Conservation (phyloP, 1,140 invertebrate species). For the Bicyclus anynana region DNA sequence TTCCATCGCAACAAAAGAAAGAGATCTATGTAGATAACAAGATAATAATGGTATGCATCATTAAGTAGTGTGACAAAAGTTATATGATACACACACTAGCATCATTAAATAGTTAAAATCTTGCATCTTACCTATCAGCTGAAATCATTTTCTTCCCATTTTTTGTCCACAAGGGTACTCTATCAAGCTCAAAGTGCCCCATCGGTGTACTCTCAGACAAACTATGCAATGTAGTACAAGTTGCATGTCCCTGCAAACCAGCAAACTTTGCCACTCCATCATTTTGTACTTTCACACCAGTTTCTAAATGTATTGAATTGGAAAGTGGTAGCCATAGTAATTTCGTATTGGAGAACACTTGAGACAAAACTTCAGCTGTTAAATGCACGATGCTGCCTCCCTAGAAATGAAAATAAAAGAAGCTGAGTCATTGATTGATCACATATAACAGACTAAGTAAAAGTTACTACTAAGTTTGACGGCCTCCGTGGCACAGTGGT, state of each 20-base stretch:
- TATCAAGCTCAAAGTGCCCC: conserved; percentile 83
- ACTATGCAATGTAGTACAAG: conserved; percentile 55
- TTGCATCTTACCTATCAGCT: conserved; percentile 69
- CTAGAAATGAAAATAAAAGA: conserved; percentile 36
- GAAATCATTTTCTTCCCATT: conserved; percentile 83
- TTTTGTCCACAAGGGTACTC: conserved; percentile 84
- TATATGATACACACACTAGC: too few species aligned
- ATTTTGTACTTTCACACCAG: conserved; percentile 51
- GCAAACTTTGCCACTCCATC: conserved; percentile 60
- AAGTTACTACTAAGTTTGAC: too few species aligned
- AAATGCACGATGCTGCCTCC: conserved; percentile 62
- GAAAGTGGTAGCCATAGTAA: conserved; percentile 60
- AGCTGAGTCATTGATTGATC: not conserved
- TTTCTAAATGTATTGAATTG: conserved; percentile 54
- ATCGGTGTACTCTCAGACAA: conserved; percentile 57
- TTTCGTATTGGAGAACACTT: conserved; percentile 51
- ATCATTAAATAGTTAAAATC: too few species aligned
- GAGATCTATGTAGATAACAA: too few species aligned
- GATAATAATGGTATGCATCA: too few species aligned
- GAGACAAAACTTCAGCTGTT: conserved; percentile 57
- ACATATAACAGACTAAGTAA: too few species aligned
- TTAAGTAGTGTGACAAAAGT: too few species aligned
- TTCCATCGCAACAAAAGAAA: too few species aligned
- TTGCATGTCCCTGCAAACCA: conserved; percentile 45
- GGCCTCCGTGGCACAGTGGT: too few species aligned